Base-by-base conservation (phyloP, 2,113 vertebrate genomes). In the Stegostoma tigrinum region DNA sequence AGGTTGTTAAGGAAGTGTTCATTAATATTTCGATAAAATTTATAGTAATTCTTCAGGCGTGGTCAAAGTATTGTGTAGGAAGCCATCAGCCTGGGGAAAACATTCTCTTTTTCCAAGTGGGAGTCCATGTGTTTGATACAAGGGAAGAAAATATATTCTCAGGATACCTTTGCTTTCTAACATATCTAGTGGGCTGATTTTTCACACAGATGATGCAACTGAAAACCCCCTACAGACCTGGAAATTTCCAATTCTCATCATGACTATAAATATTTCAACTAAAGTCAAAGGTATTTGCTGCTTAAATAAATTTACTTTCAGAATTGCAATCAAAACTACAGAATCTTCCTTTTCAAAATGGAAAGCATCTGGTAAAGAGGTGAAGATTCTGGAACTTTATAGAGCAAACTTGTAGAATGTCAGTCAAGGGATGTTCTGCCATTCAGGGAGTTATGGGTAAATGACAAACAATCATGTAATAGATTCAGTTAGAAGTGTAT, bases 71-170 rank as follows among this genome's bases (percentile, higher is more conserved):
- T 34, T 34, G 34, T 75, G 66, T 66, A 66, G 55, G 80, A 83
- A 83, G 68, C 52, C 24, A 95, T 68, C 38, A 30, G 42, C 72
- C 94, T 45, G 68, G 67, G 42, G 42, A 95, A 48, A 95, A 68
- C 10, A 95, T 72, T 27, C 67, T 95, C 2, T 45, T 95, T 17
- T 67, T 17, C 64, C 90, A 72, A 95, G 94, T 95, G 72, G 15
- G 48, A 95, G 34, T 95, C 67, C 94, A 95, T 94, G 42, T 95
- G 94, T 95, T 95, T 95, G 94, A 72, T 95, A 30, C 67, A 72
- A 30, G 67, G 67, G 67, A 72, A 95, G 68, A 70, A 24, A 94
- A 45, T 67, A 24, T 94, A 24, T 8, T 94, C 66, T 67, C 93
- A 70, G 93, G 94, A 45, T 95, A 72, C 42, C 45, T 95, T 95